Evolutionary conservation across 1,140 invertebrate genomes (phyloP).

Genomic region (Drosophila bocki): DNA sequence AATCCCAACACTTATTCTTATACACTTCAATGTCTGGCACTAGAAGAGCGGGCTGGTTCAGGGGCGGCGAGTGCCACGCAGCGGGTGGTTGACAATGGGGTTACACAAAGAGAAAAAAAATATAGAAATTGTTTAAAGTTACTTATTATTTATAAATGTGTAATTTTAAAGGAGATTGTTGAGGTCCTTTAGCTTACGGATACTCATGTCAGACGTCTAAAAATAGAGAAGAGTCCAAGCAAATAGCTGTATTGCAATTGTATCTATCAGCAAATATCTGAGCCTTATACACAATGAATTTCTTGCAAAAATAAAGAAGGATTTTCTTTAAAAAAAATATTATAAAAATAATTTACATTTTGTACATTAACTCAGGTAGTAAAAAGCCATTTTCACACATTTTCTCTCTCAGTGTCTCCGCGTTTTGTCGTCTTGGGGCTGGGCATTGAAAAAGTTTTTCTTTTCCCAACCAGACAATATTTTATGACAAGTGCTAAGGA

Average conservation of each 20-base stretch:
- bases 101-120: neutral
- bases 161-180: neutral
- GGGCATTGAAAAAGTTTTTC: slow-evolving; percentile 79
- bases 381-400: neutral
- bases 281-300: neutral
- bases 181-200: too few species aligned
- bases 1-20: slow-evolving; percentile 84
- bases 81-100: neutral
- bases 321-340: neutral
- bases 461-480: slow-evolving; percentile 81
- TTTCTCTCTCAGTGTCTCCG: neutral
- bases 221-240: too few species aligned
- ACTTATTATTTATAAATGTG: neutral
- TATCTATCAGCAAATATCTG: neutral
- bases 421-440: slow-evolving; percentile 48
- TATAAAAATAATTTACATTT: too few species aligned
- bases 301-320: neutral
- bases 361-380: too few species aligned
- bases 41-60: slow-evolving; percentile 38
- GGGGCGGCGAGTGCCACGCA: slow-evolving; percentile 1
- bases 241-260: neutral
- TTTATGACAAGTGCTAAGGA: slow-evolving; percentile 75
- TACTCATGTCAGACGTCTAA: too few species aligned
- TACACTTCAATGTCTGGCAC: slow-evolving; percentile 81
- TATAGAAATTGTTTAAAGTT: neutral